A percentile compares a stretch with the other conserved stretches of the same genome.
Evolutionary conservation across 2,113 vertebrate species (phyloP).

Genomic region (Fulmarus glacialis): DNA sequence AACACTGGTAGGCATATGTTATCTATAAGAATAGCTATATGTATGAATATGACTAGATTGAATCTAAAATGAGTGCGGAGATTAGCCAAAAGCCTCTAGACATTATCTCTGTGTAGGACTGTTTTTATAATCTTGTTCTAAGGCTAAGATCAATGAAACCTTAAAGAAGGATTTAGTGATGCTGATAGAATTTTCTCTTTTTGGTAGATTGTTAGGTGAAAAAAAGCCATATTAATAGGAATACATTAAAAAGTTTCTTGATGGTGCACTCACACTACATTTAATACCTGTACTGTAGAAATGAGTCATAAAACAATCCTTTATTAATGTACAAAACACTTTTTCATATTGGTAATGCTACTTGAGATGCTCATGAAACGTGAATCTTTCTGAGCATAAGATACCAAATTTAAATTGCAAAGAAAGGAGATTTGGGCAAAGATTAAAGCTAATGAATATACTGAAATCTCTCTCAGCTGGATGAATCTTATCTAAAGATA

Average conservation of each 20-base stretch:
- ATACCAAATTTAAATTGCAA: conserved; percentile 7
- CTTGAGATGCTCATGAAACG: not conserved
- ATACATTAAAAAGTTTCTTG: conserved; percentile 45
- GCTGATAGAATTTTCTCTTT: conserved; percentile 71
- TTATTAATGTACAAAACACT: not conserved
- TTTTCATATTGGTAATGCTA: not conserved
- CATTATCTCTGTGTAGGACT: conserved; percentile 70
- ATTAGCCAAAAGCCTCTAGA: conserved; percentile 72
- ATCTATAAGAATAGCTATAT: conserved; percentile 52
- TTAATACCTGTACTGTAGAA: not conserved
- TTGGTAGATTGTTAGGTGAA: conserved; percentile 46
- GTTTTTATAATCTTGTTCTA: conserved; percentile 77
- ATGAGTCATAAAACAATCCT: not conserved
- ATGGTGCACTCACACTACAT: not conserved
- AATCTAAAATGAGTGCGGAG: conserved; percentile 78
- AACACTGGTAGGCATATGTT: conserved; percentile 59
- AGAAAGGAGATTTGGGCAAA: not conserved
- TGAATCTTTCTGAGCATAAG: not conserved
- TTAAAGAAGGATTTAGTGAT: conserved; percentile 76
- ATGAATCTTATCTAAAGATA: not conserved
- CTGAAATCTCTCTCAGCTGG: not conserved
- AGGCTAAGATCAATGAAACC: conserved; percentile 78
- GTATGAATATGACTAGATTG: conserved; percentile 70
- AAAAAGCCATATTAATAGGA: conserved; percentile 39
- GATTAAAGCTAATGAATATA: conserved; percentile 9